phyloP scores from a whole-genome alignment of 2,797 vertebrate species.

The Tachyglossus aculeatus region DNA sequence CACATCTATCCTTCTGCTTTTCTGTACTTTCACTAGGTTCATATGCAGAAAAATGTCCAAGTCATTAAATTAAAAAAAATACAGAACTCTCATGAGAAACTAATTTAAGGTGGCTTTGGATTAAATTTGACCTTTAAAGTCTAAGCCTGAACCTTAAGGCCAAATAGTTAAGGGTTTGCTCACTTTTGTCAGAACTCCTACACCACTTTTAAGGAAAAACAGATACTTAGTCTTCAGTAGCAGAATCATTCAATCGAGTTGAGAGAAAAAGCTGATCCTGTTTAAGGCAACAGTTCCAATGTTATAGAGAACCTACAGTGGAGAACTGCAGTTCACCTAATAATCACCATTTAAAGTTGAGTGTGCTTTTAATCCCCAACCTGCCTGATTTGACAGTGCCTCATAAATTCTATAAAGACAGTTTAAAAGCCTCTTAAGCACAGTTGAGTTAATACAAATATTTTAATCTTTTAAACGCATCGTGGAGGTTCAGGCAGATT shows the following conservation, averaged over 20 bases:
- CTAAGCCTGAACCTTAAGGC: conserved; percentile 28
- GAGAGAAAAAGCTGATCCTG: background rate
- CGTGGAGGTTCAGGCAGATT: conserved; percentile 41
- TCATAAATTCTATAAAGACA: conserved; percentile 47
- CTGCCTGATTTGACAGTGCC: conserved; percentile 5
- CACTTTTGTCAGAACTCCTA: conserved; percentile 32
- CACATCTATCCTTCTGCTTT: background rate
- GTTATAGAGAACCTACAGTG: conserved; percentile 5
- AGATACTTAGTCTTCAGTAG: background rate
- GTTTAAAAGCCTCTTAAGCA: conserved; percentile 59
- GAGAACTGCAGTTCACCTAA: conserved; percentile 21
- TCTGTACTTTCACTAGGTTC: background rate
- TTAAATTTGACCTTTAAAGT: conserved; percentile 59
- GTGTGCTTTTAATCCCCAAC: conserved; percentile 7
- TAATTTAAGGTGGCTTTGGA: conserved; percentile 35
- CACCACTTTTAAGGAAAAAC: background rate
- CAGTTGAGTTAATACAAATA: conserved; percentile 58
- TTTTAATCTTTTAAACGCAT: conserved; percentile 50
- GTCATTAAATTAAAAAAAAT: conserved; percentile 6
- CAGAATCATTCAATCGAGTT: background rate
- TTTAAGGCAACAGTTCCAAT: conserved; percentile 34
- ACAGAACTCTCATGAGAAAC: conserved; percentile 24
- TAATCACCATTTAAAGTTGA: background rate
- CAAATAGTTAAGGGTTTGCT: conserved; percentile 26
- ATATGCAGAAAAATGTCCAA: conserved; percentile 14